phyloP scores from a whole-genome alignment of 2,888 invertebrate species.

The Dicranocentrus wangi region DNA sequence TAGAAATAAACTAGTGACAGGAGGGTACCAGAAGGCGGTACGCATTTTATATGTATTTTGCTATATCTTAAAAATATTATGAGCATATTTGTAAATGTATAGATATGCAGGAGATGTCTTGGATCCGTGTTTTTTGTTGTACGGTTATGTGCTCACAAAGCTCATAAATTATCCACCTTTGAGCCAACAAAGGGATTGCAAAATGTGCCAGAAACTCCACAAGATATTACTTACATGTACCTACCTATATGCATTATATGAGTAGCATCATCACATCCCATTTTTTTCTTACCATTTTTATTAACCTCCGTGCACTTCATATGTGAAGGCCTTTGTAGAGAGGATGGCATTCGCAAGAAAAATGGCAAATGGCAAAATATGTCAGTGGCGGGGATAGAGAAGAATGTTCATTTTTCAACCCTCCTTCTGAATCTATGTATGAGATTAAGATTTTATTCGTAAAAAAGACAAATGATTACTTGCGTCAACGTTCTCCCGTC shows the following conservation, averaged over 20 bases:
- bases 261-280: background rate
- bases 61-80: background rate
- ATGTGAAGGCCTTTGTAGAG: background rate
- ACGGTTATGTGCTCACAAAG: slow-evolving; percentile 29
- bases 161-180: slow-evolving; percentile 65
- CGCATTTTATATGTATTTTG: background rate
- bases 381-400: slow-evolving; percentile 13
- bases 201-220: slow-evolving; percentile 35
- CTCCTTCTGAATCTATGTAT: background rate
- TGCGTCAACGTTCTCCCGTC: slow-evolving; percentile 28
- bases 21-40: background rate
- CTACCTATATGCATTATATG: slow-evolving; percentile 9
- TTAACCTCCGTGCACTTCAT: slow-evolving; percentile 20
- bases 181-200: slow-evolving; percentile 49
- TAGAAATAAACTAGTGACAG: background rate
- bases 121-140: slow-evolving; percentile 7
- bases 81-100: background rate
- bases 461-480: slow-evolving; percentile 53
- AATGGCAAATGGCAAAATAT: slow-evolving; percentile 38
- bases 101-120: background rate
- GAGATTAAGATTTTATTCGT: slow-evolving; percentile 31
- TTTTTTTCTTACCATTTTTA: slow-evolving; percentile 20
- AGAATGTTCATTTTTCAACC: slow-evolving; percentile 36
- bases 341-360: background rate
- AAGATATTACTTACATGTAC: slow-evolving; percentile 47